These are phyloP conservation scores for Myxocyprinus asiaticus DNA, from an alignment of 2,113 vertebrate genomes.

Conservation along the genomic window DNA sequence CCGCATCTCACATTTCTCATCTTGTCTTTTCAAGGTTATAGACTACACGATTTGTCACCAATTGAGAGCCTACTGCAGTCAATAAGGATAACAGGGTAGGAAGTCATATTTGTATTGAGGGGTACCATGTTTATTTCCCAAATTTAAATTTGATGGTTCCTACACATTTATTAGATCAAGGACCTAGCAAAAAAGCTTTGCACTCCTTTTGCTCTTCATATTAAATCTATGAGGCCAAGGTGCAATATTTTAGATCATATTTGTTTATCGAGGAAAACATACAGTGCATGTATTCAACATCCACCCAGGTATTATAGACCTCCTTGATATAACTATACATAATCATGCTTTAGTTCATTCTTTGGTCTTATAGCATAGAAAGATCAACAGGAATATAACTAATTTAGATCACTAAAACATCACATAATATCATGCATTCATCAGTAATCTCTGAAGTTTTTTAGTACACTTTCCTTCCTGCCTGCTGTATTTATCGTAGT, in stretches of 20 bases:
- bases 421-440: not conserved
- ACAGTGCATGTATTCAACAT: no score
- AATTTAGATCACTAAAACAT: not conserved
- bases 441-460: slow-evolving; percentile 28
- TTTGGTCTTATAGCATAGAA: not conserved
- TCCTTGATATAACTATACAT: no score
- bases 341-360: not conserved
- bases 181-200: not conserved
- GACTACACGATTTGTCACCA: not conserved
- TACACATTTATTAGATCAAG: not conserved
- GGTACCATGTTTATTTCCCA: not conserved
- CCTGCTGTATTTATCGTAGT: slow-evolving; percentile 41
- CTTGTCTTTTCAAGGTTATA: not conserved
- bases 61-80: not conserved
- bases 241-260: no score
- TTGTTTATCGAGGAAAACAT: no score
- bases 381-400: not conserved
- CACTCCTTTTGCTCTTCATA: not conserved
- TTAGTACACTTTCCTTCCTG: slow-evolving; percentile 36
- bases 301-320: no score
- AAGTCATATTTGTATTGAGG: not conserved
- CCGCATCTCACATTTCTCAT: slow-evolving; percentile 35
- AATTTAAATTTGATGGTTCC: not conserved
- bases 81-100: not conserved
- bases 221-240: no score